phyloP scores from a whole-genome alignment of 2,797 vertebrate genomes.

The Neopelma chrysocephalum region DNA sequence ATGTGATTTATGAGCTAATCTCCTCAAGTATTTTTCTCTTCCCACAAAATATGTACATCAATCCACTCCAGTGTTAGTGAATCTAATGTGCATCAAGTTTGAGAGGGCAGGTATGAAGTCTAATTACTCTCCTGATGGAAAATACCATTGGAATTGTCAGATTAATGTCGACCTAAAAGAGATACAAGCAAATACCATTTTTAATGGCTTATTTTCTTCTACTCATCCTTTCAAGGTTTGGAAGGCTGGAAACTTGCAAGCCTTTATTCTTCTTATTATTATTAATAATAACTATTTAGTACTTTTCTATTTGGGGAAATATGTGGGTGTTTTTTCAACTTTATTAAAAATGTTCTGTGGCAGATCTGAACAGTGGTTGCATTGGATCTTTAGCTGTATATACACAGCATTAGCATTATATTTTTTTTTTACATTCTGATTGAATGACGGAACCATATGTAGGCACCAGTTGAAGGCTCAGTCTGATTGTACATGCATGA shows the following conservation, averaged over 20 bases:
- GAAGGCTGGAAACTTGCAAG: not conserved
- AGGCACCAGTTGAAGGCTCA: not conserved
- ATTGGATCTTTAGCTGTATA: not conserved
- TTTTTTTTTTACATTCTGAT: not conserved
- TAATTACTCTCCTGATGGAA: not conserved
- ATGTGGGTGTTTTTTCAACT: not conserved
- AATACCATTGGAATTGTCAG: not conserved
- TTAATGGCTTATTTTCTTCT: not conserved
- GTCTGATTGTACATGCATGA: accelerated
- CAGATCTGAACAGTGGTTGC: not conserved
- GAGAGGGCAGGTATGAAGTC: not conserved
- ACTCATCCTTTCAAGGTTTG: not conserved
- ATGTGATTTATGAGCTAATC: slow-evolving; percentile 20
- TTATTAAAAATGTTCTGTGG: not conserved
- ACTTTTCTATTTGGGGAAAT: not conserved
- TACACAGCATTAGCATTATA: not conserved
- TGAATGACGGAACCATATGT: not conserved
- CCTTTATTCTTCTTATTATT: not conserved
- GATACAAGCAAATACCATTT: not conserved
- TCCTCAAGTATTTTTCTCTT: not conserved
- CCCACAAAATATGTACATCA: not conserved
- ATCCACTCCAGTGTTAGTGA: not conserved
- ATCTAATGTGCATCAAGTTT: not conserved
- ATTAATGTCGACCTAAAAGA: not conserved
- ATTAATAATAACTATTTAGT: not conserved